Evolutionary conservation across 2,888 invertebrate genomes (phyloP).

Genomic region (Lycia hirtaria): DNA sequence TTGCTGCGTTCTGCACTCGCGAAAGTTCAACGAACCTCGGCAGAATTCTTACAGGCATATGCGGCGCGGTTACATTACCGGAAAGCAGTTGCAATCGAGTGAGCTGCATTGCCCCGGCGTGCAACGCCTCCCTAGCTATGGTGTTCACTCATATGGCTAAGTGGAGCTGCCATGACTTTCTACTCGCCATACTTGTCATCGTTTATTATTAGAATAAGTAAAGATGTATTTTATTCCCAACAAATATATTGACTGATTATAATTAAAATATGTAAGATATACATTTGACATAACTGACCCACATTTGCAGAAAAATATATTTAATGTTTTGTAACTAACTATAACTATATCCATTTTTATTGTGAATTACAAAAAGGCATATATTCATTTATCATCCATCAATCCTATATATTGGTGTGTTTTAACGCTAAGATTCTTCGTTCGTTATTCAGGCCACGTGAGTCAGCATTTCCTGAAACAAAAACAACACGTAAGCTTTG

Average conservation of each 20-base stretch:
- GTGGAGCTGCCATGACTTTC: constrained; percentile 18
- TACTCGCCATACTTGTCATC: not conserved
- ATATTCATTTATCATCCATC: too few relatives aligned
- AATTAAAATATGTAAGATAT: too few relatives aligned
- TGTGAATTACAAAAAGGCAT: too few relatives aligned
- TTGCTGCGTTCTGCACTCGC: constrained; percentile 81
- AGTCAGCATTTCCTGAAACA: constrained; percentile 32
- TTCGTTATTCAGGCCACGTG: constrained; percentile 21
- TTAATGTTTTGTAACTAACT: too few relatives aligned
- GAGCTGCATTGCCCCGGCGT: constrained; percentile 49
- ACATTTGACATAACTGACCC: too few relatives aligned
- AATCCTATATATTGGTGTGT: too few relatives aligned
- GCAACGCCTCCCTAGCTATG: constrained; percentile 13
- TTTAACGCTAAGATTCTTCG: not conserved
- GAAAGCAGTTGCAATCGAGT: constrained; percentile 78
- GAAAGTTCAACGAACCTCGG: constrained; percentile 82
- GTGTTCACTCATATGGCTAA: constrained; percentile 10
- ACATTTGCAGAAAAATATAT: too few relatives aligned
- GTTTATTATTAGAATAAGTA: not conserved
- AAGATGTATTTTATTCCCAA: not conserved
- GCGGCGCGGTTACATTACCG: constrained; percentile 83
- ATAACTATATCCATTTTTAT: too few relatives aligned
- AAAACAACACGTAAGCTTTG: constrained; percentile 14
- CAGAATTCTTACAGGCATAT: constrained; percentile 82
- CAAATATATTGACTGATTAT: not conserved